Percentiles rank a stretch among this genome's conserved stretches.
phyloP scores from a whole-genome alignment of 1,140 invertebrate genomes.

The Drosophila tristis region DNA sequence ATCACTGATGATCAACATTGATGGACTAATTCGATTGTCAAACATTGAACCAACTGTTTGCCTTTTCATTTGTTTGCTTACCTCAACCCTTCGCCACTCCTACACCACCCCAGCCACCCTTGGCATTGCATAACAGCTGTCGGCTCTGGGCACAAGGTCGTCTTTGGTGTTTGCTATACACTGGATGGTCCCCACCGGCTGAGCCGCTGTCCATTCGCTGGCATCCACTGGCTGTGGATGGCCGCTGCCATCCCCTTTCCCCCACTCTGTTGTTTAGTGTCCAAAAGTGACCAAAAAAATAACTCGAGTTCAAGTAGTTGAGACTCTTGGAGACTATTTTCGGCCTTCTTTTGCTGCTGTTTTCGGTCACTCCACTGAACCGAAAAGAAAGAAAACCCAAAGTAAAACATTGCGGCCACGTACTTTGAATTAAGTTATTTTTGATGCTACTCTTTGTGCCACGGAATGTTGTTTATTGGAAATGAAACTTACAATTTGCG shows the following conservation, averaged over 20 bases:
- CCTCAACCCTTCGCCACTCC: conserved; percentile 3
- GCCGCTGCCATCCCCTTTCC: no score
- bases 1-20: conserved; percentile 32
- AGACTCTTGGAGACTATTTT: conserved; percentile 35
- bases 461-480: no score
- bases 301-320: conserved; percentile 69
- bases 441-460: not conserved
- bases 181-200: no score
- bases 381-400: conserved; percentile 13
- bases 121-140: conserved; percentile 53
- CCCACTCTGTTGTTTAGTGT: conserved; percentile 40
- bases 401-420: conserved; percentile 32
- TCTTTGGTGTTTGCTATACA: conserved; percentile 22
- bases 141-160: conserved; percentile 54
- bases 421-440: conserved; percentile 7
- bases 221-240: not conserved
- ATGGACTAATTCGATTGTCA: conserved; percentile 76
- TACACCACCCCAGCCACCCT: not conserved
- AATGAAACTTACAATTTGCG: not conserved
- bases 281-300: conserved; percentile 56
- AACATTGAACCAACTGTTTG: conserved; percentile 42
- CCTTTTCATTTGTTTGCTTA: conserved; percentile 12
- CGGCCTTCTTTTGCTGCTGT: conserved; percentile 40
- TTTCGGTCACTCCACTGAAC: conserved; percentile 65
- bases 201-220: conserved; percentile 10